A percentile compares a stretch with the other conserved stretches of the same genome.
These are phyloP conservation scores for Brachystomella parvula DNA, from an alignment of 1,140 invertebrate genomes.

Conservation along the genomic window DNA sequence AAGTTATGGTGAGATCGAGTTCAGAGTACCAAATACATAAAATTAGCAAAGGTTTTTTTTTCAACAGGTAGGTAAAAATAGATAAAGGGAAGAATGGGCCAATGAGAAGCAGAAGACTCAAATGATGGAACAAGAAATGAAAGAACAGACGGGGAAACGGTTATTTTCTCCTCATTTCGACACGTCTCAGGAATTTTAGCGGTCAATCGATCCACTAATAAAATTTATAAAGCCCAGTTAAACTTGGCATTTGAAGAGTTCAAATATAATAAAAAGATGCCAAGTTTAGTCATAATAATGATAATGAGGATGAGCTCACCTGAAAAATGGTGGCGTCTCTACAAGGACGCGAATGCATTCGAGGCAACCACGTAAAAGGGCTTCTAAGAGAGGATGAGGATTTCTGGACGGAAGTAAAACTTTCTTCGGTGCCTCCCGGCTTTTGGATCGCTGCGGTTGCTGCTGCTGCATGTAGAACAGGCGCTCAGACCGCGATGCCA, in stretches of 20 bases:
- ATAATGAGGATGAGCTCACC: conserved; percentile 18
- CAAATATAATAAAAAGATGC: not conserved
- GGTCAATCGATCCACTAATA: too few relatives aligned
- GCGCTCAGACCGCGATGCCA: not conserved
- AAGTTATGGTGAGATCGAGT: too few relatives aligned
- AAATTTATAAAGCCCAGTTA: too few relatives aligned
- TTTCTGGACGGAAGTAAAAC: not conserved
- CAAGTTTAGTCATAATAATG: not conserved
- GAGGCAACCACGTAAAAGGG: conserved; percentile 34
- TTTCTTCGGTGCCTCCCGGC: not conserved
- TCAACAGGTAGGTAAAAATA: too few relatives aligned
- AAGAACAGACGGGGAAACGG: not conserved
- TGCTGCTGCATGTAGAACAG: not conserved
- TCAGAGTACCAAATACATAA: too few relatives aligned
- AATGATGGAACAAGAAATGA: too few relatives aligned
- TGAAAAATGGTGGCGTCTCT: conserved; percentile 33
- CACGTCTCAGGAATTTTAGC: too few relatives aligned
- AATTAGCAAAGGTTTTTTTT: too few relatives aligned
- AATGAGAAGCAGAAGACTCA: too few relatives aligned
- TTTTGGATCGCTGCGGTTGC: not conserved
- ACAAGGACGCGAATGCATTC: conserved; percentile 37
- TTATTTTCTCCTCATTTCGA: not conserved
- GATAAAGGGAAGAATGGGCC: too few relatives aligned
- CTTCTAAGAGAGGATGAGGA: conserved; percentile 32
- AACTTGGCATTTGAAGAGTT: too few relatives aligned